Evolutionary conservation across 2,888 invertebrate species (phyloP).

Genomic region (Caenorhabditis wallacei): DNA sequence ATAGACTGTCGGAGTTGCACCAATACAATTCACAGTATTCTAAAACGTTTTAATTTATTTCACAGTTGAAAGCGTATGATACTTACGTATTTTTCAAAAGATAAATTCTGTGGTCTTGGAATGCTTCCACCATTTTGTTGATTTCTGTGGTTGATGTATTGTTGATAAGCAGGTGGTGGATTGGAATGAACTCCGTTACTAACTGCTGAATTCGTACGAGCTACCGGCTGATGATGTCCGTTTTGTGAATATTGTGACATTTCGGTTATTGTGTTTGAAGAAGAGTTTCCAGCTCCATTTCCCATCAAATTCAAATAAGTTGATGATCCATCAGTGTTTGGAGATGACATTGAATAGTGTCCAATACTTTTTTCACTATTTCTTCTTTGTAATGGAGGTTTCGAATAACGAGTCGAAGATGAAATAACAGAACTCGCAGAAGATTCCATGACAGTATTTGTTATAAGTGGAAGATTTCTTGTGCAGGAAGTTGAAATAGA

Average conservation of each 20-base stretch:
- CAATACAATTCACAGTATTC: slow-evolving; percentile 17
- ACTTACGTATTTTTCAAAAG: slow-evolving; percentile 50
- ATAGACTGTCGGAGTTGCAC: slow-evolving; percentile 48
- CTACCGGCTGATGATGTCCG: slow-evolving; percentile 24
- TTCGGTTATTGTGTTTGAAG: slow-evolving; percentile 63
- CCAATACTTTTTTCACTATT: slow-evolving; percentile 67
- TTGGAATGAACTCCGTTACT: slow-evolving; percentile 47
- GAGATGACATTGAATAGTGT: slow-evolving; percentile 63
- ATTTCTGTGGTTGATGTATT: slow-evolving; percentile 53
- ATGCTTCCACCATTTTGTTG: slow-evolving; percentile 48
- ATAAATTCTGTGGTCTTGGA: slow-evolving; percentile 54
- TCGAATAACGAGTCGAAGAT: slow-evolving; percentile 52
- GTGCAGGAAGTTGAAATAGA: slow-evolving; percentile 54
- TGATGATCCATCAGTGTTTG: slow-evolving; percentile 55
- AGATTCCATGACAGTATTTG: slow-evolving; percentile 27
- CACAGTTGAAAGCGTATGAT: neutral
- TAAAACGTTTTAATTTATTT: neutral
- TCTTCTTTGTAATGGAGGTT: slow-evolving; percentile 66
- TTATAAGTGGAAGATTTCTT: slow-evolving; percentile 40
- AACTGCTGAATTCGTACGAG: slow-evolving; percentile 8
- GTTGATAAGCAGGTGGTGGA: slow-evolving; percentile 63
- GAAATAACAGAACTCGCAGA: slow-evolving; percentile 53
- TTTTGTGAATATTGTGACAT: slow-evolving; percentile 43
- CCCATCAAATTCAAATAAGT: slow-evolving; percentile 58
- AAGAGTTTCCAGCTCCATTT: slow-evolving; percentile 44